Conservation (phyloP, 2,888 invertebrate genomes). For the Molorchus minor region DNA sequence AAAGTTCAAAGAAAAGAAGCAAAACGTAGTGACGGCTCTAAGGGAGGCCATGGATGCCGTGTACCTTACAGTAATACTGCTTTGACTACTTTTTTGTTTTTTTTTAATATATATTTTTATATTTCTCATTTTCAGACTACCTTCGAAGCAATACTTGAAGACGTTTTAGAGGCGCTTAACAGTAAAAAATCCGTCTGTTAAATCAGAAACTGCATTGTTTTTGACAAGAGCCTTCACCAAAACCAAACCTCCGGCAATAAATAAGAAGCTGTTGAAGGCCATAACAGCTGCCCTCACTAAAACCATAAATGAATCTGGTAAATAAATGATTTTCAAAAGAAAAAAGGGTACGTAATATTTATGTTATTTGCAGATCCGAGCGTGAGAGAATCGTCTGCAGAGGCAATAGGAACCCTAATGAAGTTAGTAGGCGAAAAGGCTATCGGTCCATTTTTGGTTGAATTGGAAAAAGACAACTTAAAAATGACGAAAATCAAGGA, state of each 20-base stretch:
- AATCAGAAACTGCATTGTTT: conserved; percentile 87
- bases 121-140: conserved; percentile 69
- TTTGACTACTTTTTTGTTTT: no score
- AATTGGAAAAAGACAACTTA: conserved; percentile 88
- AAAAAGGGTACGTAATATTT: neutral
- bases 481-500: conserved; percentile 96
- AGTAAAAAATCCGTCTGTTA: conserved; percentile 93
- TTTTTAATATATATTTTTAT: neutral
- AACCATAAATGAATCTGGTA: conserved; percentile 79
- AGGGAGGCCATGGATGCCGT: conserved; percentile 92
- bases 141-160: conserved; percentile 86
- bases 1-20: conserved; percentile 98
- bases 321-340: no score
- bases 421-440: conserved; percentile 94
- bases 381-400: conserved; percentile 92
- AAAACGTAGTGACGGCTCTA: conserved; percentile 85
- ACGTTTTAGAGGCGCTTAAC: conserved; percentile 83
- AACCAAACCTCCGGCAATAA: conserved; percentile 82
- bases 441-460: conserved; percentile 84
- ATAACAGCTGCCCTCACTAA: conserved; percentile 82
- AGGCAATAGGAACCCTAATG: conserved; percentile 92
- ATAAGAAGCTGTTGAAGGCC: conserved; percentile 89
- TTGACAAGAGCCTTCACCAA: conserved; percentile 83
- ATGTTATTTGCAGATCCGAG: conserved; percentile 72
- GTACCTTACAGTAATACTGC: conserved; percentile 77